Conservation (phyloP, 2,888 invertebrate species). For the Polia nebulosa region DNA sequence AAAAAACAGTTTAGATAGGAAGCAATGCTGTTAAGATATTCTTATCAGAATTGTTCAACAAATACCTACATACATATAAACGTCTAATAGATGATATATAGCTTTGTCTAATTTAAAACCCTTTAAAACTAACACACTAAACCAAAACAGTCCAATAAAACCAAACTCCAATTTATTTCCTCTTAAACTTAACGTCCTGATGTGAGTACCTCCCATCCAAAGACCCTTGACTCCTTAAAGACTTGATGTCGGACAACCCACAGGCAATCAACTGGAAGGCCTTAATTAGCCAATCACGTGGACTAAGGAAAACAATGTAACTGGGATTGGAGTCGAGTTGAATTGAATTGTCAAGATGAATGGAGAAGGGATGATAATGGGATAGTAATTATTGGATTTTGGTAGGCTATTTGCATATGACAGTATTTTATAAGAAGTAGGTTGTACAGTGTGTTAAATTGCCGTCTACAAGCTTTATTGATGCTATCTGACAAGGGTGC, state of each 20-base stretch:
- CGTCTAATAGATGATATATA: no score
- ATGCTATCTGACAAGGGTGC: no score
- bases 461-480: no score
- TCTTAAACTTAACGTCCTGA: conserved; percentile 48
- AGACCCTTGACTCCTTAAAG: conserved; percentile 60
- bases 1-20: no score
- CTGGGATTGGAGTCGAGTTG: conserved; percentile 62
- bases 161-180: conserved; percentile 46
- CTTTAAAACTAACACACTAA: conserved; percentile 16
- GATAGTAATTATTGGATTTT: conserved; percentile 18
- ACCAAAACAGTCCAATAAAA: conserved; percentile 43
- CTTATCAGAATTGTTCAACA: neutral
- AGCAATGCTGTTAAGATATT: no score
- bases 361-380: conserved; percentile 24
- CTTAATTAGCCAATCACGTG: conserved; percentile 75
- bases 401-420: conserved; percentile 4
- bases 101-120: conserved; percentile 23
- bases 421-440: neutral
- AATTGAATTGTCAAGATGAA: conserved; percentile 47
- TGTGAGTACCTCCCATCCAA: conserved; percentile 42
- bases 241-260: conserved; percentile 74
- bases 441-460: no score
- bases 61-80: neutral
- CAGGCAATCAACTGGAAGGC: conserved; percentile 73
- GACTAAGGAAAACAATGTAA: conserved; percentile 73